Evolutionary conservation across 2,113 vertebrate genomes (phyloP).

Genomic region (Bostrychus sinensis): DNA sequence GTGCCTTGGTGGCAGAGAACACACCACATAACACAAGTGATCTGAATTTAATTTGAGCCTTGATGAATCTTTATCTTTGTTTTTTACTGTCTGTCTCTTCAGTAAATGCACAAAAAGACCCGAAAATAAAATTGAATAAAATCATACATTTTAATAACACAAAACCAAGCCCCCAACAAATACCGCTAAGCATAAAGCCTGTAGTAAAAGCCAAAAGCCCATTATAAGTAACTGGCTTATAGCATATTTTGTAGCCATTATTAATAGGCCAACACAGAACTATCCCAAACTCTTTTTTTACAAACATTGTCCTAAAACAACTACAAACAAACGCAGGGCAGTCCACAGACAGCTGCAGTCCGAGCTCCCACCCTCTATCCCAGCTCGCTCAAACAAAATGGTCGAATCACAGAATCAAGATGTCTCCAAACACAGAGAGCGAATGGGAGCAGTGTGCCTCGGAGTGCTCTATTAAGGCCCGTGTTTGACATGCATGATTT

Average conservation of each 20-base stretch:
- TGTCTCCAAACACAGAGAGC: background rate
- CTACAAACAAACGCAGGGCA: too few relatives aligned
- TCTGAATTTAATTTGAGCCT: too few relatives aligned
- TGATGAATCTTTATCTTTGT: too few relatives aligned
- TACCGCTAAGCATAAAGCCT: too few relatives aligned
- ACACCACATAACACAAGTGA: too few relatives aligned
- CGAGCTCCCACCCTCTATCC: background rate
- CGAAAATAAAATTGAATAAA: too few relatives aligned
- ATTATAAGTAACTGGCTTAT: background rate
- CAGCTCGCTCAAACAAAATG: background rate
- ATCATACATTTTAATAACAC: too few relatives aligned
- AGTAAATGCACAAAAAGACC: too few relatives aligned
- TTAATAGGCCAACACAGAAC: background rate
- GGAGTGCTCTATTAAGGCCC: slow-evolving; percentile 2
- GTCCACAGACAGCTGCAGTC: background rate
- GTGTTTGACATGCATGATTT: slow-evolving; percentile 5
- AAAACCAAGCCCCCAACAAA: too few relatives aligned
- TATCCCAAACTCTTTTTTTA: background rate
- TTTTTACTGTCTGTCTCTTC: too few relatives aligned
- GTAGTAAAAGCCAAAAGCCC: too few relatives aligned
- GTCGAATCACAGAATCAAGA: background rate
- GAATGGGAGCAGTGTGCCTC: background rate
- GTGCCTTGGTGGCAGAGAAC: too few relatives aligned
- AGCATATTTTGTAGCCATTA: background rate
- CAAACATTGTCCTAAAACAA: background rate